These are phyloP conservation scores for Arge pagana DNA, from an alignment of 2,888 invertebrate genomes.

Conservation along the genomic window DNA sequence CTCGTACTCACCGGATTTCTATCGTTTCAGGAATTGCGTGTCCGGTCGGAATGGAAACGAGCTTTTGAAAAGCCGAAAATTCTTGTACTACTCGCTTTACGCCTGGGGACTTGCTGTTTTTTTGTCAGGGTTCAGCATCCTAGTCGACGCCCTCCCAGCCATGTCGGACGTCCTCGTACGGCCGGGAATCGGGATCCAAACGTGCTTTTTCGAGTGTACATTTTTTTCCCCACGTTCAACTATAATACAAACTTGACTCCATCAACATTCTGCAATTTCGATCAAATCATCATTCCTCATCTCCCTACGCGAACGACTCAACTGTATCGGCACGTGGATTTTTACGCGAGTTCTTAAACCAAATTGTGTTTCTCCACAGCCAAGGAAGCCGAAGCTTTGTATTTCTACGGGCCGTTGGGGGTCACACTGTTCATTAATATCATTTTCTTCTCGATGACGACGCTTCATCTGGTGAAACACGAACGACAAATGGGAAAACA, in stretches of 20 bases:
- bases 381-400: slow-evolving; percentile 64
- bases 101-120: slow-evolving; percentile 70
- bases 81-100: slow-evolving; percentile 68
- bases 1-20: too few species aligned
- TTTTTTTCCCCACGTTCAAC: too few species aligned
- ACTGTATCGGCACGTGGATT: too few species aligned
- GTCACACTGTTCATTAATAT: slow-evolving; percentile 69
- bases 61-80: slow-evolving; percentile 67
- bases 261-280: too few species aligned
- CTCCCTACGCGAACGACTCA: slow-evolving; percentile 51
- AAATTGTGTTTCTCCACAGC: slow-evolving; percentile 56
- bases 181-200: slow-evolving; percentile 62
- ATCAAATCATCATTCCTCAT: slow-evolving; percentile 40
- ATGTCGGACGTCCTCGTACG: slow-evolving; percentile 59
- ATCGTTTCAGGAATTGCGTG: too few species aligned
- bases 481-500: slow-evolving; percentile 69
- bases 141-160: slow-evolving; percentile 62
- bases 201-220: slow-evolving; percentile 67
- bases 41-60: too few species aligned
- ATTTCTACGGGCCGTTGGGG: slow-evolving; percentile 74
- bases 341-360: too few species aligned
- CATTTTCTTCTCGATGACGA: slow-evolving; percentile 69
- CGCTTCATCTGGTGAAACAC: slow-evolving; percentile 70
- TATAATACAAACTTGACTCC: not conserved
- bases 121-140: slow-evolving; percentile 60